Percentiles rank a stretch among this genome's conserved stretches.
phyloP scores from a whole-genome alignment of 2,113 vertebrate genomes.

The Zosterops borbonicus region DNA sequence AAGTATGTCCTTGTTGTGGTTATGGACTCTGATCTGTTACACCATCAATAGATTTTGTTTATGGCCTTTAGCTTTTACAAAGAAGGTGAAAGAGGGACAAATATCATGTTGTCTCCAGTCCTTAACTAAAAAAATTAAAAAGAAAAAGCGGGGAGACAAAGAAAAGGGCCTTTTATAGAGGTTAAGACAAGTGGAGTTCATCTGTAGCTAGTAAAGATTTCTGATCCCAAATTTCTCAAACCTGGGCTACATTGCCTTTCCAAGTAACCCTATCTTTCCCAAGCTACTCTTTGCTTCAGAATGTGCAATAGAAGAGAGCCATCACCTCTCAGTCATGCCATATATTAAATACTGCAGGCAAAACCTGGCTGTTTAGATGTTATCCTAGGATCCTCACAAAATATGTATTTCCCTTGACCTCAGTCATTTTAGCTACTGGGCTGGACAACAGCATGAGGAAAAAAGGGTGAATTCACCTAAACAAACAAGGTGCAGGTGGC shows the following conservation, averaged over 20 bases:
- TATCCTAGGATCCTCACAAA: background rate
- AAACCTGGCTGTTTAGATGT: background rate
- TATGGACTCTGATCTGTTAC: constrained; percentile 24
- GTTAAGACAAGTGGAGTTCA: background rate
- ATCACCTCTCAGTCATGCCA: background rate
- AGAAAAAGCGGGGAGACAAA: accelerated
- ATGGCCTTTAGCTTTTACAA: constrained; percentile 1
- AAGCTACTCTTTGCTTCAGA: background rate
- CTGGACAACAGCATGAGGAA: background rate
- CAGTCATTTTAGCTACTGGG: background rate
- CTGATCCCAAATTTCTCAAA: background rate
- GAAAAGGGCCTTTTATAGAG: background rate
- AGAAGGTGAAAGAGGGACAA: constrained; percentile 13
- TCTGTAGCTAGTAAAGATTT: background rate
- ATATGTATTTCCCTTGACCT: background rate
- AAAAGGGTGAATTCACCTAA: background rate
- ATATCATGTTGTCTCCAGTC: background rate
- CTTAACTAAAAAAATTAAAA: background rate
- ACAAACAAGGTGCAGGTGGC: background rate
- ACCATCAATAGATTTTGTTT: constrained; percentile 38
- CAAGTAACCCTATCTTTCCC: background rate
- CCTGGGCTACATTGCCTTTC: background rate
- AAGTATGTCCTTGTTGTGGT: constrained; percentile 17
- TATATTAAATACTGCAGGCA: background rate
- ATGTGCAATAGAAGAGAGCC: background rate